phyloP scores from a whole-genome alignment of 2,888 invertebrate species.

The Erpobdella octoculata region DNA sequence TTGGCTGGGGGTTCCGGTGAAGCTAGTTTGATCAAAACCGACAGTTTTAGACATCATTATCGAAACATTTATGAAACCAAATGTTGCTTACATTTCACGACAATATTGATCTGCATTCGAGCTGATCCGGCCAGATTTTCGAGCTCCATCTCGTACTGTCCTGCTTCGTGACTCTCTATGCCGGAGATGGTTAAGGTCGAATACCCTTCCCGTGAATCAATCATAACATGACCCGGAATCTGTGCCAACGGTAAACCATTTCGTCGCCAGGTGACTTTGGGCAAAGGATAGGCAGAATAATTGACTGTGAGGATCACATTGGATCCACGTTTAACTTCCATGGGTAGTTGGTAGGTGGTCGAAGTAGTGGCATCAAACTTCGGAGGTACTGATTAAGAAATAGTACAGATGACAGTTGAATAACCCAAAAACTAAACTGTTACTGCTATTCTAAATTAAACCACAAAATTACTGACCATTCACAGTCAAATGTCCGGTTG shows the following conservation, averaged over 20 bases:
- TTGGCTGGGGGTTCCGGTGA: slow-evolving; percentile 35
- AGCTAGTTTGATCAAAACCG: slow-evolving; percentile 35
- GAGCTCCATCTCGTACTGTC: slow-evolving; percentile 39
- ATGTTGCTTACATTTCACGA: slow-evolving; percentile 36
- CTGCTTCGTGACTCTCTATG: slow-evolving; percentile 39
- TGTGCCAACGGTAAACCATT: slow-evolving; percentile 33
- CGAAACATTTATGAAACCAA: not conserved
- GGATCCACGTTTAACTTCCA: slow-evolving; percentile 37
- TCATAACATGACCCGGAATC: slow-evolving; percentile 34
- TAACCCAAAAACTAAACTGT: not conserved
- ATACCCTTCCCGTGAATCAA: slow-evolving; percentile 37
- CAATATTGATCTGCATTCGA: slow-evolving; percentile 36
- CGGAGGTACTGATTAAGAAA: slow-evolving; percentile 33
- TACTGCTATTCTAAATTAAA: not conserved
- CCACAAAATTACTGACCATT: slow-evolving; percentile 34
- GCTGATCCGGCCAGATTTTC: slow-evolving; percentile 39
- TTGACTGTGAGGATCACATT: slow-evolving; percentile 37
- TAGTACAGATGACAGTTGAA: not conserved
- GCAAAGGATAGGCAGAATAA: slow-evolving; percentile 50
- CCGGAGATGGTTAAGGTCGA: slow-evolving; percentile 37
- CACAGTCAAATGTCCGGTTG: slow-evolving; percentile 36
- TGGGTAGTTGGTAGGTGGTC: slow-evolving; percentile 27
- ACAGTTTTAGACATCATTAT: not conserved
- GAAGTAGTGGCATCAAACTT: slow-evolving; percentile 33
- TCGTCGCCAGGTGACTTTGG: slow-evolving; percentile 50